A percentile compares a stretch with the other conserved stretches of the same genome.
phyloP scores from a whole-genome alignment of 2,797 vertebrate species.

The Eptatretus atami region DNA sequence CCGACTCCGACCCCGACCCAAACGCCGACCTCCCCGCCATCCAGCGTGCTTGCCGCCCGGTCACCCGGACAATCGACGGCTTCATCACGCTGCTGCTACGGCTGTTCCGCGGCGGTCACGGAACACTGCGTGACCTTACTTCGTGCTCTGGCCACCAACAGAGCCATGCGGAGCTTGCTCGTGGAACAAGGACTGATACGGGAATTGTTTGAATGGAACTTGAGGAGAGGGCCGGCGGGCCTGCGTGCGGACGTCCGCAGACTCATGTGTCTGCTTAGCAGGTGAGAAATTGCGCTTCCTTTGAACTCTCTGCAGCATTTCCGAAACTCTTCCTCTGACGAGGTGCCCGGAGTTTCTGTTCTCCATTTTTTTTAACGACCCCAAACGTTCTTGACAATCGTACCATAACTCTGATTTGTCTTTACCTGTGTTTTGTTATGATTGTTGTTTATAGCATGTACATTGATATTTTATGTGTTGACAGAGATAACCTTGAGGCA shows the following conservation, averaged over 20 bases:
- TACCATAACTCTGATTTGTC: too few species aligned
- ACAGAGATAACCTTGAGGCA: conserved; percentile 79
- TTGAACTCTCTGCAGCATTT: too few species aligned
- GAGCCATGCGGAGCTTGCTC: conserved; percentile 66
- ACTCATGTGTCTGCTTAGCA: conserved; percentile 81
- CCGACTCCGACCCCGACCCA: conserved; percentile 22
- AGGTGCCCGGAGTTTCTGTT: too few species aligned
- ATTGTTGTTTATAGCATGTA: too few species aligned
- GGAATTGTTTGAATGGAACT: conserved; percentile 80
- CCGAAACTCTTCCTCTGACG: too few species aligned
- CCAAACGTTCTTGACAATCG: too few species aligned
- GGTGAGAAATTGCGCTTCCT: conserved; percentile 16
- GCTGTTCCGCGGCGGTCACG: conserved; percentile 75
- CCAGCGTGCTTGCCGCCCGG: conserved; percentile 73
- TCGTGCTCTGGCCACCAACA: conserved; percentile 65
- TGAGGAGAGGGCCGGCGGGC: conserved; percentile 44
- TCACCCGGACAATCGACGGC: conserved; percentile 72
- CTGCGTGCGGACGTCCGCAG: conserved; percentile 91
- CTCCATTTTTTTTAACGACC: too few species aligned
- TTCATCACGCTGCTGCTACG: conserved; percentile 47
- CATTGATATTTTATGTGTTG: neutral
- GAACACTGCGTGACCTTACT: conserved; percentile 84
- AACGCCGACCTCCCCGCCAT: conserved; percentile 51
- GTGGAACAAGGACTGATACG: conserved; percentile 84
- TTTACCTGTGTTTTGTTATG: too few species aligned